Percentiles rank a stretch among this genome's conserved stretches.
Conservation (phyloP, 2,888 invertebrate genomes). For the Harpalus rufipes region DNA sequence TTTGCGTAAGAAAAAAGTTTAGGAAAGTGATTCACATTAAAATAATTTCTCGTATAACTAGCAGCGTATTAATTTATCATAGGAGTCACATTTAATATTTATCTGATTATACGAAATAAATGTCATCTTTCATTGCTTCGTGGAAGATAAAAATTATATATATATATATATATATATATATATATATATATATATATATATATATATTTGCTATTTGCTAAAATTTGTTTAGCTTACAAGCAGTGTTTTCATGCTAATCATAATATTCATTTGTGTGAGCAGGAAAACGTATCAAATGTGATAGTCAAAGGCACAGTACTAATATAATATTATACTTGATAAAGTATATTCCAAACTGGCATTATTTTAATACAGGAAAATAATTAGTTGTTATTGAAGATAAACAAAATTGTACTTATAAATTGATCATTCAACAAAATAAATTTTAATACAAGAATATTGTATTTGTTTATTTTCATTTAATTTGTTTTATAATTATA, state of each 20-base stretch:
- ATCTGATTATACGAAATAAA: slow-evolving; percentile 3
- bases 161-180: too few relatives aligned
- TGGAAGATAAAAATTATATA: background rate
- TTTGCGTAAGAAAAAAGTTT: background rate
- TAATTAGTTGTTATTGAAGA: slow-evolving; percentile 30
- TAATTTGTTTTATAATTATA: background rate
- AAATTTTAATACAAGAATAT: slow-evolving; percentile 32
- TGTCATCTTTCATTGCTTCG: background rate
- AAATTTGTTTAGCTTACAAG: slow-evolving; percentile 13
- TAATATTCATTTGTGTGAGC: slow-evolving; percentile 34
- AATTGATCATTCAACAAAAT: slow-evolving; percentile 16
- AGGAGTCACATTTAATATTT: slow-evolving; percentile 6
- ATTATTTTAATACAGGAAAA: slow-evolving; percentile 38
- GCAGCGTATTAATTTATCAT: background rate
- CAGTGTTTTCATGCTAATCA: slow-evolving; percentile 21
- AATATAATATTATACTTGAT: slow-evolving; percentile 19
- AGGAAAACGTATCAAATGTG: slow-evolving; percentile 39
- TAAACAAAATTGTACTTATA: slow-evolving; percentile 42
- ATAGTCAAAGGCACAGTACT: slow-evolving; percentile 47
- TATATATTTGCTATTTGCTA: slow-evolving; percentile 12
- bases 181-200: too few relatives aligned
- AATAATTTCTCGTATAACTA: slow-evolving; percentile 33
- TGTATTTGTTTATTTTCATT: slow-evolving; percentile 38
- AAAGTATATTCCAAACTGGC: slow-evolving; percentile 19
- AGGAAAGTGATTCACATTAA: slow-evolving; percentile 9